These are phyloP conservation scores for Stegostoma tigrinum DNA, from an alignment of 2,113 vertebrate genomes.

Conservation along the genomic window DNA sequence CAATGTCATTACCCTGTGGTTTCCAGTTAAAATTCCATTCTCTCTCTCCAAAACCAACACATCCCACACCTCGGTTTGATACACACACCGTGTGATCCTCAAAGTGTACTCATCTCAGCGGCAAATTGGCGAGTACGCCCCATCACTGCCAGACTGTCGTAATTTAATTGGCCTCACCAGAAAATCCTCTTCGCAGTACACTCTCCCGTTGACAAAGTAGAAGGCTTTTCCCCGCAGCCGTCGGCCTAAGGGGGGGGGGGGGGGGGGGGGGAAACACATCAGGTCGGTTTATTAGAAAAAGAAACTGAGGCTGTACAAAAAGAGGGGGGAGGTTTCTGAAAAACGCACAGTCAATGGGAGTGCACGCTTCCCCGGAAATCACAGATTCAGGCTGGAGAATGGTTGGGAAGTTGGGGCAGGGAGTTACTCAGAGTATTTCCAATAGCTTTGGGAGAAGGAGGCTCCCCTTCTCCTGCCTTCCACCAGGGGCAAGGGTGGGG, in stretches of 20 bases:
- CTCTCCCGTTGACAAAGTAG: slow-evolving; percentile 72
- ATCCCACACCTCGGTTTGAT: not conserved
- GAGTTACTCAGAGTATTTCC: not conserved
- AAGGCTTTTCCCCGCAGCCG: slow-evolving; percentile 76
- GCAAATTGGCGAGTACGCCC: not conserved
- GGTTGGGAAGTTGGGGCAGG: not conserved
- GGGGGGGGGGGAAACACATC: slow-evolving; percentile 44
- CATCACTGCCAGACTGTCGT: not conserved
- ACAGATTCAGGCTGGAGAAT: not conserved
- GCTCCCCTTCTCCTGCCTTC: no score
- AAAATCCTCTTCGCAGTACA: slow-evolving; percentile 92
- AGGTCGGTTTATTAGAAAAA: slow-evolving; percentile 63
- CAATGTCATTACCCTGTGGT: not conserved
- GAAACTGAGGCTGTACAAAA: slow-evolving; percentile 46
- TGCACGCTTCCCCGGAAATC: not conserved
- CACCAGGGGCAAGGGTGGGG: no score
- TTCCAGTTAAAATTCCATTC: not conserved
- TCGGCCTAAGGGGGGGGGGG: slow-evolving; percentile 59
- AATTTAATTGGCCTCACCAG: slow-evolving; percentile 65
- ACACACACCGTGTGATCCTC: not conserved
- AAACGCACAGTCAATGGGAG: not conserved
- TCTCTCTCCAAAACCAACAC: not conserved
- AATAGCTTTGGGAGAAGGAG: not conserved
- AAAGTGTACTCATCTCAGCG: not conserved
- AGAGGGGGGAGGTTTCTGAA: no score